Base-by-base conservation (phyloP, 1,140 invertebrate species). In the Drosophila elegans region DNA sequence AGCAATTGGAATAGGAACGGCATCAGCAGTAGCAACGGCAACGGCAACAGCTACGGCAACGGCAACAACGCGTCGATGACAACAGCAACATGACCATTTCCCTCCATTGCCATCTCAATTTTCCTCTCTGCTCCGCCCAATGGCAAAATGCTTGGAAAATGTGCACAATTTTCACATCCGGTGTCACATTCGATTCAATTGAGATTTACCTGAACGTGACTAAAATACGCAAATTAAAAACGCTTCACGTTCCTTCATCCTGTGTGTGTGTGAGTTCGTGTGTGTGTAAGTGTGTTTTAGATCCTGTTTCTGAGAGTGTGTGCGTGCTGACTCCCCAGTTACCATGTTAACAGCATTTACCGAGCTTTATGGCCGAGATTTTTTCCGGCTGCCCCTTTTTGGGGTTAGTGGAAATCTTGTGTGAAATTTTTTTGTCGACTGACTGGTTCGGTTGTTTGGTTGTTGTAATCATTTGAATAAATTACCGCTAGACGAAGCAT, bases 181-280 rank as follows among this genome's bases (percentile, higher is more conserved):
- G 89, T 91, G 84, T 91, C 89, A 91, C 89, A 91, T 91, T 91
- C 89, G 90, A 91, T 91, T 91, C 89, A 91, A 91, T 91, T 91
- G 89, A 91, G 89, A 91, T 91, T 91, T 91, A 85, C 89, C 84
- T 91, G 89, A 81, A 91, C 89, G 89, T 91, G 89, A 91, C 89
- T 91, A 89, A 91, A 91, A 91, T 91, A 85, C 89, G 90, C 74
- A 90, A 90, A 86, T 90, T 82, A 91, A 91, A 90, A 88, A 89
- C 64, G 76, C 80, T 88, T 41, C 48, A 48, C 51, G 52, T 34
- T 61, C 39, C 55, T 53, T 12, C 13, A 53, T 45, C 41, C 59
- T 27, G 12, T 21, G 42, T 62, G 36, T 67, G 41, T 57, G 38
- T 71, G 29, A 21, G 27, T 46, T 52, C 44, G 36, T 57, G 32